phyloP scores from a whole-genome alignment of 2,113 vertebrate genomes.

The Galbula dea region DNA sequence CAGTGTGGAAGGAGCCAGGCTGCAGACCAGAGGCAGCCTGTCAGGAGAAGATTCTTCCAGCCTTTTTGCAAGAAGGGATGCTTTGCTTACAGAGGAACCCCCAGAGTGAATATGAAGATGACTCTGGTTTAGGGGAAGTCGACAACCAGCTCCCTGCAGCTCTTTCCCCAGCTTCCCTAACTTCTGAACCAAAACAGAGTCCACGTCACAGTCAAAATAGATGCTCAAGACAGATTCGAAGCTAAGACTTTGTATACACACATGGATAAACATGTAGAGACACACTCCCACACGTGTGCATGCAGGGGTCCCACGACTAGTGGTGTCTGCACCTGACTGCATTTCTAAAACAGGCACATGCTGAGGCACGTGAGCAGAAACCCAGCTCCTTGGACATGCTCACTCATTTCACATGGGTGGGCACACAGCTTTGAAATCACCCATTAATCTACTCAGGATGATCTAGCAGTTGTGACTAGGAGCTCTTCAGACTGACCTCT shows the following conservation, averaged over 20 bases:
- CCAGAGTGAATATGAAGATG: background rate
- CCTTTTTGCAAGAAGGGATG: fast-evolving
- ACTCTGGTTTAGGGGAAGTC: fast-evolving
- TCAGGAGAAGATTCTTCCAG: background rate
- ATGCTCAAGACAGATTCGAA: background rate
- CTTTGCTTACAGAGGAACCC: background rate
- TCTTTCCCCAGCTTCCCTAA: background rate
- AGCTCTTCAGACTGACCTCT: too few relatives aligned
- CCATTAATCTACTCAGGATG: background rate
- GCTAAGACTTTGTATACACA: background rate
- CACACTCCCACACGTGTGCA: background rate
- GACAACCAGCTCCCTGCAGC: background rate
- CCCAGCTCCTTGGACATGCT: background rate
- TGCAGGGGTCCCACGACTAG: background rate
- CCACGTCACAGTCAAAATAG: background rate
- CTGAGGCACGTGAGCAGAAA: background rate
- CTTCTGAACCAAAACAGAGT: background rate
- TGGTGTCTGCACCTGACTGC: background rate
- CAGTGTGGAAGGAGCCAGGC: background rate
- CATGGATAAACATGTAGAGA: background rate
- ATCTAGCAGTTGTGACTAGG: too few relatives aligned
- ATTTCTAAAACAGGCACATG: background rate
- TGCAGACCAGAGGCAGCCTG: background rate
- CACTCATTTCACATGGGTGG: background rate
- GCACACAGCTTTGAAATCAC: background rate